phyloP scores from a whole-genome alignment of 2,888 invertebrate genomes.

The Rotaria magnacalcarata region DNA sequence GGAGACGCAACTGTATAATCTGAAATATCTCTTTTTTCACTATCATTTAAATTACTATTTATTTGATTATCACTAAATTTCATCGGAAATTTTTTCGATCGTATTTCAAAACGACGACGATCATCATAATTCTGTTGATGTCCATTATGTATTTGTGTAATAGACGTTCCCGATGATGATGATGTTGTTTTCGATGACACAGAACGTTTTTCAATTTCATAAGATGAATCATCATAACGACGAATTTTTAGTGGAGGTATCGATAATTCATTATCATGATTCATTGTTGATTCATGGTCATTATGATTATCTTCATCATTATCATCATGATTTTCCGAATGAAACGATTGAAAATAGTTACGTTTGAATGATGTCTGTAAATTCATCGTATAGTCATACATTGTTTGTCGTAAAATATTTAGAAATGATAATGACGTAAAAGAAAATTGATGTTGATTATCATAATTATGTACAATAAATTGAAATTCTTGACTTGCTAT shows the following conservation, averaged over 20 bases:
- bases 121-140: not conserved
- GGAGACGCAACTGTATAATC: not conserved
- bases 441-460: not conserved
- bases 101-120: not conserved
- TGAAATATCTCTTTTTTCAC: not conserved
- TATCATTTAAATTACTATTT: slow-evolving; percentile 20
- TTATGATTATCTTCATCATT: not conserved
- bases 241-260: slow-evolving; percentile 27
- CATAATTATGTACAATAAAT: not conserved
- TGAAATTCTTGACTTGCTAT: slow-evolving; percentile 36
- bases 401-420: not conserved
- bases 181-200: not conserved
- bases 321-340: not conserved
- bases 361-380: not conserved
- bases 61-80: not conserved
- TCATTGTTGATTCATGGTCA: not conserved
- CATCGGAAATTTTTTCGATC: not conserved
- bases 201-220: slow-evolving; percentile 27
- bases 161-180: slow-evolving; percentile 3
- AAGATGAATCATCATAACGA: slow-evolving; percentile 11
- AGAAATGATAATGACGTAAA: not conserved
- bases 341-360: not conserved
- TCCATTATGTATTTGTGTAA: not conserved
- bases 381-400: not conserved
- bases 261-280: not conserved